Base-by-base conservation (phyloP, 2,113 vertebrate species). In the Otus sunia region DNA sequence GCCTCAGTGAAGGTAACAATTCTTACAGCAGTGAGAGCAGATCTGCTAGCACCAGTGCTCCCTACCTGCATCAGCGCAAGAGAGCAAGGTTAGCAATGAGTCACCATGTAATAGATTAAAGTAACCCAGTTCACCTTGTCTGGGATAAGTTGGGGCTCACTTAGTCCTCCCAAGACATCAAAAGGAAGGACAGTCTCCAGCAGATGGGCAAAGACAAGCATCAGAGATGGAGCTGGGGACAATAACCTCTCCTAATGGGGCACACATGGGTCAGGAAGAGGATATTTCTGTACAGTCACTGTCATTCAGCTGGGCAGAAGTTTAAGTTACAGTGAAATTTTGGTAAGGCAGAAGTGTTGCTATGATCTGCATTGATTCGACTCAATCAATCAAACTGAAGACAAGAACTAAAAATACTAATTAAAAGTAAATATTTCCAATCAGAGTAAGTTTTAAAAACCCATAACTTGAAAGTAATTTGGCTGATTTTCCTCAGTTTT, bases 401-500 rank as follows among this genome's bases (percentile, higher is more conserved):
- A 72, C 56, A 68, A 75, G 59, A 30, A 25, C 55, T 67, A 55
- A 81, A 95, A 96, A 67, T 76, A 69, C 52, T 90, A 82, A 93
- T 91, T 83, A 43, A 64, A 72, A 88, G 66, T 62, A 72, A 91
- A 23, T 88, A 78, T 93, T 97, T 94, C 27, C 23, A 64, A 79
- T 78, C 29, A 64, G 15, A 87, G 37, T 84, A 59, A 71, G 23
- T 90, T 96, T 94, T 87, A 94, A 56, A 77, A 94, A 72, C 60
- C 50, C 0, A 0, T 87, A 89, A 92, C 73, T 87, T 86, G 21
- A 59, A 95, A 87, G 74, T 76, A 5, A 39, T 89, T 91, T 87
- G 72, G 59, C 89, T 74, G 72, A 67, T 95, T 95, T 96, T 91
- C 71, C 92, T 91, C 80, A 72, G 34, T 45, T 95, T 97, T 94